phyloP scores from a whole-genome alignment of 2,888 invertebrate genomes.

The Syrphus vitripennis region DNA sequence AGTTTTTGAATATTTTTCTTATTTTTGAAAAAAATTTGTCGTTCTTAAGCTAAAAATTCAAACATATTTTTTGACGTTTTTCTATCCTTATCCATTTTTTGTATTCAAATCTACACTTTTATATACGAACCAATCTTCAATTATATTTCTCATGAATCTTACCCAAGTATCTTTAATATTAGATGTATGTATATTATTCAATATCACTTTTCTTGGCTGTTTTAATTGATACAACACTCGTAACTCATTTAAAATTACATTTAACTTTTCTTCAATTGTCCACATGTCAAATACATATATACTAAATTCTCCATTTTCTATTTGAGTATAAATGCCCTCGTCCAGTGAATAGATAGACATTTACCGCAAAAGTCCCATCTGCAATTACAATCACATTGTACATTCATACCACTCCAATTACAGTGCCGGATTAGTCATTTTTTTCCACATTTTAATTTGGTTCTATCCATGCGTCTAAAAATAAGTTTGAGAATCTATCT shows the following conservation, averaged over 20 bases:
- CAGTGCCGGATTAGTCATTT: neutral
- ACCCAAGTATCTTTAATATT: neutral
- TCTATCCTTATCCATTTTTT: no score
- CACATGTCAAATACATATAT: slow-evolving; percentile 1
- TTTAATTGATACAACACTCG: neutral
- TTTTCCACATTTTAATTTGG: no score
- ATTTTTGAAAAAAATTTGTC: no score
- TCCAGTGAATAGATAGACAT: neutral
- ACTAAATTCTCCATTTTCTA: neutral
- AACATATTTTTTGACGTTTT: no score
- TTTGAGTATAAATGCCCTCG: neutral
- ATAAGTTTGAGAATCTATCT: no score
- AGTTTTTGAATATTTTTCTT: no score
- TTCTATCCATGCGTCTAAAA: no score
- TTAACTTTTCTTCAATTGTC: neutral
- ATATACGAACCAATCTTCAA: no score
- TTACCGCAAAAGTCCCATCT: slow-evolving; percentile 6
- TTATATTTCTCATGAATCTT: no score
- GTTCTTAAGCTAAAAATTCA: no score
- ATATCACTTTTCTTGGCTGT: neutral
- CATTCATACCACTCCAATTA: no score
- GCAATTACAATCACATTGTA: neutral
- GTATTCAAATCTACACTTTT: no score
- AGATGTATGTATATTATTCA: neutral
- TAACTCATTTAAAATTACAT: neutral